Percentiles rank a stretch among this genome's conserved stretches.
Evolutionary conservation across 2,797 vertebrate genomes (phyloP).

Genomic region (Bradypodion pumilum): DNA sequence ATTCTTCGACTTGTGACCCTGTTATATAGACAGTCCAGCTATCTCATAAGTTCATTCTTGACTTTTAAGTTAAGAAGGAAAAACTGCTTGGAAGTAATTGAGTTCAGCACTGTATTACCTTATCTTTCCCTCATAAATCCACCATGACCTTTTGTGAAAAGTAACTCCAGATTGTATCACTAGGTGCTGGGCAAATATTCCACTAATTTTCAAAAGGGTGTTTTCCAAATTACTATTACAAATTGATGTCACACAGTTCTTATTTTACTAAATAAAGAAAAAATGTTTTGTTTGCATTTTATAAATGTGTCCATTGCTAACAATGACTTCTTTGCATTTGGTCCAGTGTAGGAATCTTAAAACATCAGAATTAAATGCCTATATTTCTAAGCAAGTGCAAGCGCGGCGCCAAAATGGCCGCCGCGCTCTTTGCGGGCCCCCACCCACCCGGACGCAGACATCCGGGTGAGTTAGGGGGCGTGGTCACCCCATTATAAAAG

Average conservation of each 20-base stretch:
- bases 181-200: not conserved
- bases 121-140: not conserved
- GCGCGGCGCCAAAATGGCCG: too few species aligned
- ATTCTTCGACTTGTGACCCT: not conserved
- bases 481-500: too few species aligned
- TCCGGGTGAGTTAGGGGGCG: too few species aligned
- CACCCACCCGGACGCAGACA: too few species aligned
- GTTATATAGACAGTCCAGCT: not conserved
- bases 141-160: not conserved
- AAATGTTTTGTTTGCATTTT: conserved; percentile 28
- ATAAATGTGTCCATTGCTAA: conserved; percentile 44
- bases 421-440: too few species aligned
- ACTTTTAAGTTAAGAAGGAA: not conserved
- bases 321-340: conserved; percentile 46
- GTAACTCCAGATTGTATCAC: fast-evolving
- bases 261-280: not conserved
- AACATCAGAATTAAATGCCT: conserved; percentile 64
- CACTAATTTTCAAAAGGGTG: not conserved
- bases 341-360: conserved; percentile 61
- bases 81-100: not conserved
- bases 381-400: conserved; percentile 74
- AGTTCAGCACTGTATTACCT: not conserved
- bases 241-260: not conserved
- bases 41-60: not conserved
- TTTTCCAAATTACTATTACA: not conserved